Conservation (phyloP, 2,888 invertebrate species). For the Macrophya alboannulata region DNA sequence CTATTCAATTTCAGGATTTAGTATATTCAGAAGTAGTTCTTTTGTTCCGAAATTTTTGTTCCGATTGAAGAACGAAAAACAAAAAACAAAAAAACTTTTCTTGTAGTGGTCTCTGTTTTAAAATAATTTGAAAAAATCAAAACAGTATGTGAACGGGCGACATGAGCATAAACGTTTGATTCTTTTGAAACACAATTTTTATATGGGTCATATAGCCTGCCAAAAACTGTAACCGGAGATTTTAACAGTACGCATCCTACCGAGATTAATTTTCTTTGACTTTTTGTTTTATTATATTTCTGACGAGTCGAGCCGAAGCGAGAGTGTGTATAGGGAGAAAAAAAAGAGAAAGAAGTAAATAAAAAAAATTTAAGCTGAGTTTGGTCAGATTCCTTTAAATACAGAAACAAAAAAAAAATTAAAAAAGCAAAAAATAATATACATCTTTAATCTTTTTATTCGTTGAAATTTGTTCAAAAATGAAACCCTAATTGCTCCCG, state of each 20-base stretch:
- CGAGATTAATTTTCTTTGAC: not conserved
- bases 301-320: slow-evolving; percentile 6
- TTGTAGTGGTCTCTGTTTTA: not conserved
- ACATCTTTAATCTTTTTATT: slow-evolving; percentile 12
- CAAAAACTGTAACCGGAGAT: not conserved
- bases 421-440: not conserved
- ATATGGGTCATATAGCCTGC: not conserved
- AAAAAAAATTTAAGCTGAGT: slow-evolving; percentile 14
- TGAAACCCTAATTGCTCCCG: slow-evolving; percentile 11
- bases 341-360: not conserved
- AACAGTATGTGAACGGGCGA: not conserved
- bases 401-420: not conserved
- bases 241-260: not conserved
- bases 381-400: not conserved
- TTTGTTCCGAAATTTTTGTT: too few species aligned
- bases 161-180: not conserved
- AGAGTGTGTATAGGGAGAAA: not conserved
- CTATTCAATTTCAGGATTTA: not conserved
- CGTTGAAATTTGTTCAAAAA: not conserved
- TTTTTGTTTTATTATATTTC: slow-evolving; percentile 13
- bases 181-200: not conserved
- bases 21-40: not conserved
- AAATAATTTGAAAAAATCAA: not conserved
- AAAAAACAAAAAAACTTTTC: not conserved
- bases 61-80: too few species aligned